Base-by-base conservation (phyloP, 2,113 vertebrate genomes). In the Rhegmatorhina hoffmannsi region DNA sequence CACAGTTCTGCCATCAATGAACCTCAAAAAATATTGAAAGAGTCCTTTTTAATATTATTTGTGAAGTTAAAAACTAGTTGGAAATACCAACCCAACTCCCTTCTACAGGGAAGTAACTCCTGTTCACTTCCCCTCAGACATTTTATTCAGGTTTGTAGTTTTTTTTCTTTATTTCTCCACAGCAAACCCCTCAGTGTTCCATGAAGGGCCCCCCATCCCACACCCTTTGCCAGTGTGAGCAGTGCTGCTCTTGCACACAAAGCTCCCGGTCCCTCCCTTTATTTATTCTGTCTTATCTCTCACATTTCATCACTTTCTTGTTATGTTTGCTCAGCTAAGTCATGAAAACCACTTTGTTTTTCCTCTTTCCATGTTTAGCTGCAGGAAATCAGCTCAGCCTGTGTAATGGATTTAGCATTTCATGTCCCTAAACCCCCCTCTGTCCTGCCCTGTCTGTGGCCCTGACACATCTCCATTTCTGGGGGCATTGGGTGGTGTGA, bases 251-350 rank as follows among this genome's bases (percentile, higher is more conserved):
- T n/a, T n/a, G n/a, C n/a, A n/a, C n/a, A n/a, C n/a, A n/a, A n/a
- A n/a, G n/a, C n/a, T 94, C 68, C 94, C 94, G 72, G 76, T 92
- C 58, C 5, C 83, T 77, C 64, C 84, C 43, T 84, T 62, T 96
- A 72, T 95, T 95, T 97, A 87, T 91, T 92, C 74, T 91, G 69
- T 25, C 93, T 96, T 93, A 92, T 95, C 96, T 95, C 92, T 72
- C 95, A 52, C 59, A 85, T 95, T 96, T 97, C 96, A 95, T 96
- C 96, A 87, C 92, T 97, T 95, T 93, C 95, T 91, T 96, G 96
- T 96, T 96, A 90, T 94, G 89, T 97, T 97, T 96, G 91, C 91
- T 93, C 84, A 63, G 74, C 81, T 80, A 92, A 96, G 95, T 95
- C 92, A 96, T 95, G 89, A 93, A 92, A 94, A 87, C 83, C 73